Conservation (phyloP, 2,888 invertebrate genomes). For the Lobophora halterata region DNA sequence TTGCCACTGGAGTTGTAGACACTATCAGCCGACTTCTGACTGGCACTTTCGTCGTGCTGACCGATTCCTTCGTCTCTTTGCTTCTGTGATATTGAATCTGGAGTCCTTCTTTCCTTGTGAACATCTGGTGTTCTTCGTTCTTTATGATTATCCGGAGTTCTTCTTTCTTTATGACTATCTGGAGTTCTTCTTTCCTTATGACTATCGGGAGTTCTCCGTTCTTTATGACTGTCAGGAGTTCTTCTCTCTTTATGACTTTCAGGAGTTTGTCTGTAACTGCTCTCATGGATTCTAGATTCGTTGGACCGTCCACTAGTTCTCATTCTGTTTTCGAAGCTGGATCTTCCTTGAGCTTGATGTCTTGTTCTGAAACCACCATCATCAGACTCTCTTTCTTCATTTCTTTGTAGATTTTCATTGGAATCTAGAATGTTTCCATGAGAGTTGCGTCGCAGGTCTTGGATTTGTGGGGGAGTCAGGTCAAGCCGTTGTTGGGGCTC, state of each 20-base stretch:
- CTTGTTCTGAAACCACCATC: conserved; percentile 82
- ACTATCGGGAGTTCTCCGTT: conserved; percentile 59
- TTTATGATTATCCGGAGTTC: conserved; percentile 59
- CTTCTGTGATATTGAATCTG: conserved; percentile 59
- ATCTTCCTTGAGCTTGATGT: conserved; percentile 60
- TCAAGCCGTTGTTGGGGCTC: conserved; percentile 66
- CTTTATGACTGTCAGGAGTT: conserved; percentile 57
- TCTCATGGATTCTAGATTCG: conserved; percentile 64
- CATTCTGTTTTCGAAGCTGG: conserved; percentile 68
- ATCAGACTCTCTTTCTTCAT: conserved; percentile 80
- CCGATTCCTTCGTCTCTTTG: conserved; percentile 52
- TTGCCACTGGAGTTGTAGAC: conserved; percentile 80
- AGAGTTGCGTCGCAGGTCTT: conserved; percentile 76
- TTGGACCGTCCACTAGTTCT: conserved; percentile 69
- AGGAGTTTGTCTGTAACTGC: conserved; percentile 62
- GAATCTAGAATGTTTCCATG: conserved; percentile 81
- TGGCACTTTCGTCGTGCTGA: conserved; percentile 64
- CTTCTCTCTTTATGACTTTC: conserved; percentile 53
- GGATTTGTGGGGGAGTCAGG: conserved; percentile 60
- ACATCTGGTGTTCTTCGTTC: conserved; percentile 56
- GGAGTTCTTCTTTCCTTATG: conserved; percentile 60
- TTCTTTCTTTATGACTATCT: conserved; percentile 43
- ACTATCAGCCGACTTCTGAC: conserved; percentile 78
- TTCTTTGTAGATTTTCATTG: conserved; percentile 51
- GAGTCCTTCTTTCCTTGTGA: conserved; percentile 49